Conservation (phyloP, 2,113 vertebrate species). For the Montifringilla adamsi region DNA sequence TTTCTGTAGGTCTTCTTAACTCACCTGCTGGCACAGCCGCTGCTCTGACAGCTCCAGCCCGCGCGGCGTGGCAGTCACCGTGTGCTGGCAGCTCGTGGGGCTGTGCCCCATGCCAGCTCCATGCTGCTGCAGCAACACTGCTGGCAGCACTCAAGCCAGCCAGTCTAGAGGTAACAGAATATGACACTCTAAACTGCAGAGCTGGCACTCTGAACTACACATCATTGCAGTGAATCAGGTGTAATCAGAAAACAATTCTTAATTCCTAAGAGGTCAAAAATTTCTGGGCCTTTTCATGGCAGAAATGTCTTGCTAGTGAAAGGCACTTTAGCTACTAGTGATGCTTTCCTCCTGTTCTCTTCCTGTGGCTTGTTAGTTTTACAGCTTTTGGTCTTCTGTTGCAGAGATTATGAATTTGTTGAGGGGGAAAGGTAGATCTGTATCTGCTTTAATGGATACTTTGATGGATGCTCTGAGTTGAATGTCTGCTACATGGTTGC, state of each 20-base stretch:
- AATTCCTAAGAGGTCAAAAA: background rate
- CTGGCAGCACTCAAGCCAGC: background rate
- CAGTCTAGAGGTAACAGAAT: background rate
- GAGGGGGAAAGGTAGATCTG: background rate
- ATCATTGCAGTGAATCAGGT: background rate
- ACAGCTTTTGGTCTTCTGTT: background rate
- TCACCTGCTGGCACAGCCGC: background rate
- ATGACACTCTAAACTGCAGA: background rate
- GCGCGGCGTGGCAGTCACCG: background rate
- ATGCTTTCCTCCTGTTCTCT: background rate
- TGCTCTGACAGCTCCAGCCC: background rate
- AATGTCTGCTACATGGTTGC: background rate
- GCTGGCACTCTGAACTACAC: background rate
- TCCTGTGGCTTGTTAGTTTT: background rate
- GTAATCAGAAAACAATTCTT: background rate
- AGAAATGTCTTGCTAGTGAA: background rate
- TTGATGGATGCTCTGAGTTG: background rate
- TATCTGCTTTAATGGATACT: background rate
- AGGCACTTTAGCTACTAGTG: background rate
- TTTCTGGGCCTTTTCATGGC: background rate
- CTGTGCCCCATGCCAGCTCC: background rate
- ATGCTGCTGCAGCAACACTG: background rate
- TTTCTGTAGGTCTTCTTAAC: constrained; percentile 13
- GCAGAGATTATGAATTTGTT: background rate
- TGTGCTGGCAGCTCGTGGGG: background rate